These are phyloP conservation scores for Arion vulgaris DNA, from an alignment of 1,140 invertebrate species.

Conservation along the genomic window DNA sequence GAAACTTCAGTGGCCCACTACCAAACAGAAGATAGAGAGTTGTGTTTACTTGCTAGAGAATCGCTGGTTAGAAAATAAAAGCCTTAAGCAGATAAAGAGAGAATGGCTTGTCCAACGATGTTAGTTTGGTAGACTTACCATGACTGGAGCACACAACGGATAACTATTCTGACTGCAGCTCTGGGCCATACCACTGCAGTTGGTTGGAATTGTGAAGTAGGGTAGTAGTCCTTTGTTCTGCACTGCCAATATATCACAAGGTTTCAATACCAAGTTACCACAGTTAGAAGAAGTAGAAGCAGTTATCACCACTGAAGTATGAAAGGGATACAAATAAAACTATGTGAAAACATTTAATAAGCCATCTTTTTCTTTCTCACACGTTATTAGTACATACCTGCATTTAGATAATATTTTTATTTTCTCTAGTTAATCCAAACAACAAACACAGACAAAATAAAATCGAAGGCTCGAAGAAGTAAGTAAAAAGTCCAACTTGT, in stretches of 20 bases:
- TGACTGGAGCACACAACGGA: constrained; percentile 50
- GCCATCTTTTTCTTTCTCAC: constrained; percentile 40
- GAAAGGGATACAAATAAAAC: constrained; percentile 43
- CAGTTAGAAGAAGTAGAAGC: constrained; percentile 44
- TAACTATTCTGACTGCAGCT: constrained; percentile 49
- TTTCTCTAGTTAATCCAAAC: constrained; percentile 30
- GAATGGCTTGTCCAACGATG: no score
- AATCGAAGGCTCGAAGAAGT: constrained; percentile 30
- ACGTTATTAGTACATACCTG: constrained; percentile 48
- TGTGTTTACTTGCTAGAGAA: no score
- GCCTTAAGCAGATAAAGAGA: no score
- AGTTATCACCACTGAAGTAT: constrained; percentile 50
- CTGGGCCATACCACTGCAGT: constrained; percentile 46
- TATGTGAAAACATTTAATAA: constrained; percentile 40
- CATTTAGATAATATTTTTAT: constrained; percentile 44
- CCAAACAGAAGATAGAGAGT: no score
- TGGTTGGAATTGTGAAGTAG: constrained; percentile 37
- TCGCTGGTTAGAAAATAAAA: no score
- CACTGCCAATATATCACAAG: constrained; percentile 42
- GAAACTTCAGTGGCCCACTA: no score
- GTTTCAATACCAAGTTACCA: constrained; percentile 39
- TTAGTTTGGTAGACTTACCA: constrained; percentile 43
- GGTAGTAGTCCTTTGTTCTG: constrained; percentile 44
- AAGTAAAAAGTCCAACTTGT: constrained; percentile 33
- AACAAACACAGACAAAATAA: constrained; percentile 39